These are phyloP conservation scores for Chesias legatella DNA, from an alignment of 2,888 invertebrate species.

Conservation along the genomic window DNA sequence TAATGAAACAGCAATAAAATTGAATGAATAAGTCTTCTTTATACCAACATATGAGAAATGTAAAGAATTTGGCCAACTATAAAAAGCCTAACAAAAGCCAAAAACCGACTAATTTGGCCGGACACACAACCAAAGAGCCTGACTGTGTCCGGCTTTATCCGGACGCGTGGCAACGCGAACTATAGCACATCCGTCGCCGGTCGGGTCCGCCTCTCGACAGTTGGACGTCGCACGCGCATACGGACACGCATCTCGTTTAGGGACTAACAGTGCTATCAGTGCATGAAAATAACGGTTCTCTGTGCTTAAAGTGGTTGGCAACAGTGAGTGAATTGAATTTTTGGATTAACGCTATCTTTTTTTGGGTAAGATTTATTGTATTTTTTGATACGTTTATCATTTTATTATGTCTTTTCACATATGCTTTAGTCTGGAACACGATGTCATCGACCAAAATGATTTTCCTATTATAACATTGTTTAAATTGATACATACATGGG, in stretches of 20 bases:
- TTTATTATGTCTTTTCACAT: too few species aligned
- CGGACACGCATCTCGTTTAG: conserved; percentile 53
- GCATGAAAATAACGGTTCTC: conserved; percentile 59
- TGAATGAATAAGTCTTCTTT: too few species aligned
- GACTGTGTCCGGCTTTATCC: too few species aligned
- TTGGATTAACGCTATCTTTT: conserved; percentile 30
- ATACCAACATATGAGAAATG: too few species aligned
- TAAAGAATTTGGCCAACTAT: too few species aligned
- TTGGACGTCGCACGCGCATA: conserved; percentile 60
- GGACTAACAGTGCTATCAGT: conserved; percentile 48
- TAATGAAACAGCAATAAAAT: too few species aligned
- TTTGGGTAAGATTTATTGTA: conserved; percentile 31
- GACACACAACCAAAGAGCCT: too few species aligned
- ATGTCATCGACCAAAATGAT: conserved; percentile 1
- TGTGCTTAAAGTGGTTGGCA: conserved; percentile 49
- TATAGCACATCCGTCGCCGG: conserved; percentile 56
- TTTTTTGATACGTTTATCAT: neutral
- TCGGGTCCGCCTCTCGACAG: conserved; percentile 39
- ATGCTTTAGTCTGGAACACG: too few species aligned
- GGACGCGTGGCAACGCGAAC: too few species aligned
- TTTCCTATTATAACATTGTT: conserved; percentile 4
- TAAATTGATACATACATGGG: too few species aligned
- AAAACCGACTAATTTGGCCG: too few species aligned
- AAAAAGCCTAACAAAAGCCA: too few species aligned
- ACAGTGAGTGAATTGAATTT: conserved; percentile 34